Percentiles rank a stretch among this genome's conserved stretches.
These are phyloP conservation scores for Drosophila pallidifrons DNA, from an alignment of 1,140 invertebrate genomes.

Conservation along the genomic window DNA sequence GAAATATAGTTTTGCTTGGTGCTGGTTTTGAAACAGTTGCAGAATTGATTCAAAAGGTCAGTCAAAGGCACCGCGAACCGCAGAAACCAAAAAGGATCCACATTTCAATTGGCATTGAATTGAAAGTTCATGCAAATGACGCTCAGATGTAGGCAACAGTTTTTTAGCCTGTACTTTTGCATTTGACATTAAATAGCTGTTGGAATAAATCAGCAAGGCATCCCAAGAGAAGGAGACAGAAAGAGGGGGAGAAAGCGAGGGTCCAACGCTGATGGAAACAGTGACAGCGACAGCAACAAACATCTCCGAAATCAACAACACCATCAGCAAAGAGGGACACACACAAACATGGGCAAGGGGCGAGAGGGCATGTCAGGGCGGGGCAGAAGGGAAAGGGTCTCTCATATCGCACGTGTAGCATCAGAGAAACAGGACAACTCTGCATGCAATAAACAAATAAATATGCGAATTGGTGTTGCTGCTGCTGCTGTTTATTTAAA, in stretches of 20 bases:
- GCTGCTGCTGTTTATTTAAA: conserved; percentile 65
- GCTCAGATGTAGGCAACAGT: conserved; percentile 65
- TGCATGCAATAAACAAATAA: conserved; percentile 80
- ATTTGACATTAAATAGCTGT: conserved; percentile 79
- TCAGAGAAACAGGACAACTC: conserved; percentile 28
- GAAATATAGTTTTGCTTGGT: conserved; percentile 22
- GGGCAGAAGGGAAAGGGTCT: background rate
- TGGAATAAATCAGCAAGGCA: conserved; percentile 73
- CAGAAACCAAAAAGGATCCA: conserved; percentile 38
- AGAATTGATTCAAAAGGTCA: conserved; percentile 28
- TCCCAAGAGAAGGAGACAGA: background rate
- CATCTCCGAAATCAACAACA: conserved; percentile 46
- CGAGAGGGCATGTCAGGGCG: background rate
- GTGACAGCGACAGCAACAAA: conserved; percentile 42
- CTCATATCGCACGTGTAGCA: conserved; percentile 52
- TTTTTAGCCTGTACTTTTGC: conserved; percentile 43
- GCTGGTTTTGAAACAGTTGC: conserved; percentile 34
- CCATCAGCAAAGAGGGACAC: conserved; percentile 16
- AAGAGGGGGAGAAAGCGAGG: background rate
- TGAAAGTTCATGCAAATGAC: conserved; percentile 43
- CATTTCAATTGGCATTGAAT: conserved; percentile 52
- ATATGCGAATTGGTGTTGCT: conserved; percentile 67
- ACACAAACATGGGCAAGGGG: background rate
- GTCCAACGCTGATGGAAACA: conserved; percentile 7
- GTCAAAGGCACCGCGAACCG: conserved; percentile 21